These are phyloP conservation scores for Hypomecis punctinalis DNA, from an alignment of 2,888 invertebrate genomes.

Conservation along the genomic window DNA sequence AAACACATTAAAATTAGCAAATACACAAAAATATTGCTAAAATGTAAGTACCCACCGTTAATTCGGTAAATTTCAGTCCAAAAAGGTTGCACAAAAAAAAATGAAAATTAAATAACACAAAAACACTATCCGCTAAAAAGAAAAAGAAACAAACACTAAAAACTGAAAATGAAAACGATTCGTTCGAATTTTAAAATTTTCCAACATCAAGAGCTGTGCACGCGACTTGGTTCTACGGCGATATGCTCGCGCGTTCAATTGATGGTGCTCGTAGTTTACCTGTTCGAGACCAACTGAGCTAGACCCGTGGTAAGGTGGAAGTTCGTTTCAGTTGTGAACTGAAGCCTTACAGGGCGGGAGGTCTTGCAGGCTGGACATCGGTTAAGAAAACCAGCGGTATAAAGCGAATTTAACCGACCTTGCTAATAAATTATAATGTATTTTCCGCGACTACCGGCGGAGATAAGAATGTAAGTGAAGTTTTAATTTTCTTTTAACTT, in stretches of 20 bases:
- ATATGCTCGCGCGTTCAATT: slow-evolving; percentile 57
- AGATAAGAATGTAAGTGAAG: slow-evolving; percentile 22
- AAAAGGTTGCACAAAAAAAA: slow-evolving; percentile 32
- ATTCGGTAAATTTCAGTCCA: slow-evolving; percentile 36
- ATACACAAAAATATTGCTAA: background rate
- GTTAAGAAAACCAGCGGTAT: slow-evolving; percentile 40
- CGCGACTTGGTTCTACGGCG: slow-evolving; percentile 69
- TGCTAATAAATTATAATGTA: slow-evolving; percentile 48
- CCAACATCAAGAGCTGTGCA: slow-evolving; percentile 59
- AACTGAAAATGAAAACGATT: slow-evolving; percentile 40
- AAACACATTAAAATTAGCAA: background rate
- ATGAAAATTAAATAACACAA: slow-evolving; percentile 30
- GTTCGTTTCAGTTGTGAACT: slow-evolving; percentile 26
- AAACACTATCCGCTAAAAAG: slow-evolving; percentile 40
- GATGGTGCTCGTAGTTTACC: slow-evolving; percentile 67
- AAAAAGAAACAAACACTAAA: slow-evolving; percentile 38
- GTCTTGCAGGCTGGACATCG: slow-evolving; percentile 28
- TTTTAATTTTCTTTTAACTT: slow-evolving; percentile 13
- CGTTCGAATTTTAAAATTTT: slow-evolving; percentile 46
- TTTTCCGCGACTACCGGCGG: slow-evolving; percentile 28
- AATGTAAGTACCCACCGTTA: slow-evolving; percentile 34
- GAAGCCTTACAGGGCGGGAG: slow-evolving; percentile 23
- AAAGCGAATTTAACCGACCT: slow-evolving; percentile 45
- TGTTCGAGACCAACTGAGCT: slow-evolving; percentile 56
- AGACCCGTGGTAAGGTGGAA: slow-evolving; percentile 45